phyloP scores from a whole-genome alignment of 2,888 invertebrate species.

The Phorcus lineatus region DNA sequence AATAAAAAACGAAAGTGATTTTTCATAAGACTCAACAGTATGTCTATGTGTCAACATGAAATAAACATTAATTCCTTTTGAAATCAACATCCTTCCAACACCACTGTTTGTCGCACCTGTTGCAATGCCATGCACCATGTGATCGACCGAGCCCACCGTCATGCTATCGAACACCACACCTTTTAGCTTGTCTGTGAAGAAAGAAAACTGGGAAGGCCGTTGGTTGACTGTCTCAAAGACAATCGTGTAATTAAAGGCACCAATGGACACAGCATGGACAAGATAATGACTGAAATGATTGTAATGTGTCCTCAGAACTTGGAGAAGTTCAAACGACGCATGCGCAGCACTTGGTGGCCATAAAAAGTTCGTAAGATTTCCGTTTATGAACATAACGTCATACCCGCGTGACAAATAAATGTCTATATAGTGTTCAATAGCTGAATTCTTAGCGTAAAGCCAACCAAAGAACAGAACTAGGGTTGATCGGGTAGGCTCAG shows the following conservation, averaged over 20 bases:
- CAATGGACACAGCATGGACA: conserved; percentile 11
- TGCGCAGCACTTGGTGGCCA: not conserved
- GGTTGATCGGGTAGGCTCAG: not conserved
- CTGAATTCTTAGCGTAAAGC: not conserved
- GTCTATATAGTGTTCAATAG: not conserved
- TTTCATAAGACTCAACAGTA: not conserved
- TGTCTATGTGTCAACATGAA: not conserved
- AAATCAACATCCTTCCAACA: not conserved
- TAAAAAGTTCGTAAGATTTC: not conserved
- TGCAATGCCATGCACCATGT: not conserved
- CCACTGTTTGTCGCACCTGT: not conserved
- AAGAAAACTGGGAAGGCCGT: not conserved
- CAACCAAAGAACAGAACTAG: conserved; percentile 17
- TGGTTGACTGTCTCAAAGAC: not conserved
- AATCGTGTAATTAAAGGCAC: not conserved
- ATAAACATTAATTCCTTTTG: not conserved
- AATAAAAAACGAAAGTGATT: not conserved
- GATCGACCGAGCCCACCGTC: not conserved
- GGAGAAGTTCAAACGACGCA: not conserved
- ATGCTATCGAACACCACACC: conserved; percentile 12
- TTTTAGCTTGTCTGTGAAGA: not conserved
- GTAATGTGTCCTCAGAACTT: not conserved
- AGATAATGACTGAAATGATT: not conserved
- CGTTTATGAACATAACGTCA: conserved; percentile 3
- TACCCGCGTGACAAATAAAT: conserved; percentile 9